A percentile compares a stretch with the other conserved stretches of the same genome.
Evolutionary conservation across 2,888 invertebrate species (phyloP).

Genomic region (Lycophotia porphyrea): DNA sequence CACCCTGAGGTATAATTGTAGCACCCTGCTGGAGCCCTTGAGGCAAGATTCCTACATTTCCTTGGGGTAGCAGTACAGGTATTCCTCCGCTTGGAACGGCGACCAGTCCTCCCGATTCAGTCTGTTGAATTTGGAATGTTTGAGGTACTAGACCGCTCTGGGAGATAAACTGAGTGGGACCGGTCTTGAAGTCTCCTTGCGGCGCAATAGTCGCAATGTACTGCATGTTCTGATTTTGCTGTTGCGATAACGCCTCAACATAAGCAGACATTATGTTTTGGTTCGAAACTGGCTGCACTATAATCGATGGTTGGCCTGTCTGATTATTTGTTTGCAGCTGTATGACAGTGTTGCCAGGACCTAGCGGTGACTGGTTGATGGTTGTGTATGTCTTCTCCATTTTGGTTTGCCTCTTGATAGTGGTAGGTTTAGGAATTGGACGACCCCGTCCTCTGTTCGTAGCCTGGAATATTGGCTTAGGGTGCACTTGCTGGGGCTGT

Average conservation of each 20-base stretch:
- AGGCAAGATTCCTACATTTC: slow-evolving; percentile 88
- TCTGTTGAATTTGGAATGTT: slow-evolving; percentile 91
- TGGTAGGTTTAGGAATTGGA: slow-evolving; percentile 86
- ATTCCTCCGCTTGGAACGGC: slow-evolving; percentile 91
- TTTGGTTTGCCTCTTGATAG: slow-evolving; percentile 87
- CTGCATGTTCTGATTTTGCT: slow-evolving; percentile 93
- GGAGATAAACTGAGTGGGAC: slow-evolving; percentile 89
- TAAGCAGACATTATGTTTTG: slow-evolving; percentile 91
- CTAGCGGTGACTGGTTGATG: slow-evolving; percentile 86
- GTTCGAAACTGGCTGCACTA: slow-evolving; percentile 92
- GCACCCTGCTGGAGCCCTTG: slow-evolving; percentile 89
- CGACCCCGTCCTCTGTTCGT: slow-evolving; percentile 85
- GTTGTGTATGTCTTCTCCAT: slow-evolving; percentile 87
- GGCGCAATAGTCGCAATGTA: slow-evolving; percentile 93
- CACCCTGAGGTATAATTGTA: slow-evolving; percentile 90
- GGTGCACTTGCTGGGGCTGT: slow-evolving; percentile 85
- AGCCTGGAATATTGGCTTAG: slow-evolving; percentile 88
- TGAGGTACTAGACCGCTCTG: slow-evolving; percentile 90
- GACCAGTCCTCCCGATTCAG: slow-evolving; percentile 91
- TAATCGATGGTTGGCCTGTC: slow-evolving; percentile 91
- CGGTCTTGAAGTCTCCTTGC: slow-evolving; percentile 90
- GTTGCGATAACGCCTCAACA: slow-evolving; percentile 93
- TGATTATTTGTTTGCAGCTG: slow-evolving; percentile 90
- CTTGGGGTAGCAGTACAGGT: slow-evolving; percentile 89
- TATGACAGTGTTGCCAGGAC: slow-evolving; percentile 88